Conservation (phyloP, 2,113 vertebrate species). For the Grantiella picta region DNA sequence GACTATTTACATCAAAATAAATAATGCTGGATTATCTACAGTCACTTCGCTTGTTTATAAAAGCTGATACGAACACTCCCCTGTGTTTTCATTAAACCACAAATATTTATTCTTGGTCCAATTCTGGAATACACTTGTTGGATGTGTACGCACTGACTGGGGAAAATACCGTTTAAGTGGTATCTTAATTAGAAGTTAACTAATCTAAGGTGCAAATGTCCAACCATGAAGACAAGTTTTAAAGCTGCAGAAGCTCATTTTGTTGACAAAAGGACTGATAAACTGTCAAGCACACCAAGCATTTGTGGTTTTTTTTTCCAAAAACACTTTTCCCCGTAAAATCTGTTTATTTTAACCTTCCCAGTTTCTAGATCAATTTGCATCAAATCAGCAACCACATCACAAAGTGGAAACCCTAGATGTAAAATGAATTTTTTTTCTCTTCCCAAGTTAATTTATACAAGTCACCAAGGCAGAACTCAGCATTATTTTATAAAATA, state of each 20-base stretch:
- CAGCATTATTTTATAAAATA: neutral
- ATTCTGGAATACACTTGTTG: neutral
- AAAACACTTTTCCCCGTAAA: neutral
- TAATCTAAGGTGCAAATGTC: neutral
- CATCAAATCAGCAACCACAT: neutral
- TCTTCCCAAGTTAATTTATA: neutral
- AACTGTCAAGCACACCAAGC: neutral
- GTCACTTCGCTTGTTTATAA: conserved; percentile 1
- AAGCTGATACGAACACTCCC: neutral
- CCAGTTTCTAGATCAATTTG: neutral
- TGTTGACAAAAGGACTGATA: neutral
- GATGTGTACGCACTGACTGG: neutral
- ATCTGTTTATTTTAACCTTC: neutral
- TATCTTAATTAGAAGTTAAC: neutral
- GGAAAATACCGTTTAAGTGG: neutral
- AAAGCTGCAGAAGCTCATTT: neutral
- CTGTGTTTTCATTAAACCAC: neutral
- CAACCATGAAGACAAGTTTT: neutral
- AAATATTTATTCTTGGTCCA: conserved; percentile 7
- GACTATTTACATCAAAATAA: neutral
- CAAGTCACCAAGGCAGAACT: neutral
- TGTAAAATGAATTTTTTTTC: neutral
- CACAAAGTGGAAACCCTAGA: neutral
- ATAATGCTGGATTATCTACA: neutral
- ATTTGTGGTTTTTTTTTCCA: neutral